phyloP scores from a whole-genome alignment of 1,140 invertebrate species.

The Magallana ariakensis region DNA sequence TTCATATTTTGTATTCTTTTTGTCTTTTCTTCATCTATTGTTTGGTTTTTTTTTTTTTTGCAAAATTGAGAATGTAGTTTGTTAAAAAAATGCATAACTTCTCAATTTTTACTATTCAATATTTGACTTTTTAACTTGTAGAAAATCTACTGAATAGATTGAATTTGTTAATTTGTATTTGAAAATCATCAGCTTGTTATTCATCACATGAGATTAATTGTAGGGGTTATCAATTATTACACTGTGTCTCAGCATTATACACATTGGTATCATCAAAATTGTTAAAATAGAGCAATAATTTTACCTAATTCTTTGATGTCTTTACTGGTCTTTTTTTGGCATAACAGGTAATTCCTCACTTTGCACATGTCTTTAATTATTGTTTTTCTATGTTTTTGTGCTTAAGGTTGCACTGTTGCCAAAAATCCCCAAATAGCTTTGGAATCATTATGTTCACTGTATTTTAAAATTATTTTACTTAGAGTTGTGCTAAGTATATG shows the following conservation, averaged over 20 bases:
- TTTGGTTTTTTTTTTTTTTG: too few species aligned
- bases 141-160: too few species aligned
- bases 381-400: not conserved
- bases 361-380: not conserved
- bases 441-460: not conserved
- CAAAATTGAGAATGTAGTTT: not conserved
- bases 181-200: too few species aligned
- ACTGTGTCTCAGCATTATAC: too few species aligned
- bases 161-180: too few species aligned
- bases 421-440: not conserved
- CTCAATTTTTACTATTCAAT: too few species aligned
- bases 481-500: constrained; percentile 12
- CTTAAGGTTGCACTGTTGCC: not conserved
- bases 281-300: constrained; percentile 2
- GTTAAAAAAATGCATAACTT: too few species aligned
- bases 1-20: not conserved
- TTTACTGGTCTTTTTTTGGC: not conserved
- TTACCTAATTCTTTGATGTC: not conserved
- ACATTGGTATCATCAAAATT: too few species aligned
- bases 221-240: too few species aligned
- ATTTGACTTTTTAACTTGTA: too few species aligned
- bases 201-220: too few species aligned
- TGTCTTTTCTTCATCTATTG: not conserved
- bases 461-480: not conserved
- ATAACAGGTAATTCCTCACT: not conserved